phyloP scores from a whole-genome alignment of 2,797 vertebrate genomes.

The Aselliscus stoliczkanus region DNA sequence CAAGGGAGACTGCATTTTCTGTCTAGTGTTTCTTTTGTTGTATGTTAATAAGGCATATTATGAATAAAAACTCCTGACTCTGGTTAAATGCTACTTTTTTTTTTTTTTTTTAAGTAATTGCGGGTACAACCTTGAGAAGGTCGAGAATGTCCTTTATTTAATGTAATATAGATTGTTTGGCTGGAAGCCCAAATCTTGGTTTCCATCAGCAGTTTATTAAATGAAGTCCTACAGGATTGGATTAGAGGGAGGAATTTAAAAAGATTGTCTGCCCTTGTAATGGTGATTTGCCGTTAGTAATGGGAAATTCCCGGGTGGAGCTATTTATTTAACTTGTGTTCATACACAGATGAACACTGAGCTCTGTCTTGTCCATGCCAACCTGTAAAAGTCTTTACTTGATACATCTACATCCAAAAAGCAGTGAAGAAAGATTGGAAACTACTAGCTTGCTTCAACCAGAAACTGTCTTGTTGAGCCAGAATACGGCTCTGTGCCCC shows the following conservation, averaged over 20 bases:
- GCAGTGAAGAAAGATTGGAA: background rate
- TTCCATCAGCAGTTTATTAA: slow-evolving; percentile 12
- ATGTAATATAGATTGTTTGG: slow-evolving; percentile 20
- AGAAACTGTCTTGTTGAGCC: background rate
- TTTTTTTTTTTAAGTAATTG: background rate
- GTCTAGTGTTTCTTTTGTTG: background rate
- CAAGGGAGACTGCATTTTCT: background rate
- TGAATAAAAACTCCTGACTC: background rate
- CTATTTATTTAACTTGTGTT: background rate
- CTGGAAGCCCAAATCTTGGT: background rate
- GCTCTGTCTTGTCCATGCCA: background rate
- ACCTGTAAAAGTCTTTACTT: background rate
- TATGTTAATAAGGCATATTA: background rate
- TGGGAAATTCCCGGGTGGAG: slow-evolving; percentile 30
- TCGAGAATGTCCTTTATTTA: background rate
- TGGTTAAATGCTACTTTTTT: background rate
- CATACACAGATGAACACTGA: background rate
- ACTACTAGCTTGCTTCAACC: background rate
- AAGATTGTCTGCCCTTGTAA: background rate
- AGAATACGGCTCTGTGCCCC: background rate
- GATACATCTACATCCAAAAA: background rate
- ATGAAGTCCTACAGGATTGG: slow-evolving; percentile 17
- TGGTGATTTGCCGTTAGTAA: slow-evolving; percentile 5
- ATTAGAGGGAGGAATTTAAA: background rate
- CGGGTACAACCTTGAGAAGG: background rate